phyloP scores from a whole-genome alignment of 2,113 vertebrate species.

The Morone saxatilis region DNA sequence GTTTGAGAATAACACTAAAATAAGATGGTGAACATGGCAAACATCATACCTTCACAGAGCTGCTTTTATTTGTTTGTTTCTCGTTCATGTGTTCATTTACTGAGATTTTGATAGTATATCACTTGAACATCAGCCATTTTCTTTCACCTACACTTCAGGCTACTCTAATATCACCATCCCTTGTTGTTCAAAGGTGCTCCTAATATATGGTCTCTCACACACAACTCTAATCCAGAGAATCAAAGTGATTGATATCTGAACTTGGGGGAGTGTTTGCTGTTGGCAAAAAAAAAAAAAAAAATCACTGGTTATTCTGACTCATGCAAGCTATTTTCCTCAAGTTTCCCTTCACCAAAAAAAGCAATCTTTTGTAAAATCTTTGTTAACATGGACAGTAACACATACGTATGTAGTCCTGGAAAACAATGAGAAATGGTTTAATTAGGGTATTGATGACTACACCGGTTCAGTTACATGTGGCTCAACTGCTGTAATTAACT shows the following conservation, averaged over 20 bases:
- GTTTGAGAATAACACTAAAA: neutral
- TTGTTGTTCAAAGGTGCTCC: slow-evolving; percentile 30
- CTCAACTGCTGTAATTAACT: slow-evolving; percentile 38
- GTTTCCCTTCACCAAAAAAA: neutral
- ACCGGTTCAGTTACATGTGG: slow-evolving; percentile 8
- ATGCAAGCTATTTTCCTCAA: slow-evolving; percentile 13
- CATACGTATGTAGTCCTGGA: neutral
- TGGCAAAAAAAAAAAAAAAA: slow-evolving; percentile 41
- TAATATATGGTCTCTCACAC: slow-evolving; percentile 53
- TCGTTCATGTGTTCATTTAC: neutral
- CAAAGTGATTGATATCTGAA: slow-evolving; percentile 64
- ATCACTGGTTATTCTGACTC: neutral
- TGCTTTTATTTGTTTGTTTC: neutral
- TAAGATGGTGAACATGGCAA: neutral
- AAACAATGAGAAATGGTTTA: neutral
- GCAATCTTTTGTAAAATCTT: neutral
- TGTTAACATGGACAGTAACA: neutral
- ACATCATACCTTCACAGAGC: neutral
- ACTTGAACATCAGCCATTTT: slow-evolving; percentile 24
- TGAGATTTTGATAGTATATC: neutral
- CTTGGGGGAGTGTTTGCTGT: slow-evolving; percentile 36
- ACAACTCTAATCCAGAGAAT: slow-evolving; percentile 57
- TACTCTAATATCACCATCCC: slow-evolving; percentile 22
- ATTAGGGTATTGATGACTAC: slow-evolving; percentile 21
- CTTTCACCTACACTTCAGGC: slow-evolving; percentile 24